Base-by-base conservation (phyloP, 2,797 vertebrate genomes). In the Chaunax sp. region DNA sequence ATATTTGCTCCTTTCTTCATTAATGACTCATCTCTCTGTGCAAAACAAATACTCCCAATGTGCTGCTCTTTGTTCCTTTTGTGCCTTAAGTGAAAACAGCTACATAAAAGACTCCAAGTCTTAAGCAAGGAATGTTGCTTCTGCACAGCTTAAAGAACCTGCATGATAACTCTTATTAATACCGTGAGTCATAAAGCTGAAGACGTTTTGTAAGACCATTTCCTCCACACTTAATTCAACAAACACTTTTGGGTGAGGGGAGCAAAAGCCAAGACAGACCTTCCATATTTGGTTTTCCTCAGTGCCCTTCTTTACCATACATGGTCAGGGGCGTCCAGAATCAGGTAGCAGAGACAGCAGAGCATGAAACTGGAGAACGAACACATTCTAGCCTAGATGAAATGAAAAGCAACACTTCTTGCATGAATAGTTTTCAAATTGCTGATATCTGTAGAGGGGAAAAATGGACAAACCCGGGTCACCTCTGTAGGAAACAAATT, bases 1-100 rank as follows among this genome's bases (percentile, higher is more conserved):
- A 77, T 83, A 77, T 67, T 74, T 78, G 75, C 52, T 79, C 61
- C 49, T 77, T 77, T 69, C 44, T 72, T 76, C 64, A 77, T 81
- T 79, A 85, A 82, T 72, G 75, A 77, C 70, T 77, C 72, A 72
- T 69, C 55, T 64, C 56, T 62, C 6, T 43, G 33, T 59, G 75
- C 46, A 64, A 64, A 77, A 77, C 40, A 77, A 78, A 86, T 62
- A 69, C 72, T 20, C 50, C 43, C 13, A 58, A 45, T 84, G 72
- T 71, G 35, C 37, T 35, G 28, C 55, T 72, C 35, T 66, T 53
- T 59, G 13, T 22, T 14, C 14, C 23, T 20, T 76, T 73, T 72
- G 69, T 46, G 40, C 46, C 20, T 44, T 37, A 35, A 71, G 62
- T 64, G 13, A 68, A 65, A 78, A 75, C 41, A 33, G 28, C 54